These are phyloP conservation scores for Pissodes strobi DNA, from an alignment of 1,140 invertebrate genomes.

Conservation along the genomic window DNA sequence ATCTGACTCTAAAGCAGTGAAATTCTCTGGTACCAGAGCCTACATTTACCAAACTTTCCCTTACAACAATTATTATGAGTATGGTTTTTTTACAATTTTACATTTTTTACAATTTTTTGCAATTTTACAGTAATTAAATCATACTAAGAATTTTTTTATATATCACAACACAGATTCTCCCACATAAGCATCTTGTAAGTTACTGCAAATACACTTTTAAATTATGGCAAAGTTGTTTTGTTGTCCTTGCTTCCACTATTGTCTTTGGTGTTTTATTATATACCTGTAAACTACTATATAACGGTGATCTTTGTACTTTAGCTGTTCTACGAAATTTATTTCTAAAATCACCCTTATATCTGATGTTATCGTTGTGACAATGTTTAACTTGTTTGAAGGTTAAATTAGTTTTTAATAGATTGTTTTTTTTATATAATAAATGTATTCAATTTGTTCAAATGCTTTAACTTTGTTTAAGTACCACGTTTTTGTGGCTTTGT, in stretches of 20 bases:
- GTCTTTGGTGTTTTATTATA: background rate
- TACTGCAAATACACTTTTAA: background rate
- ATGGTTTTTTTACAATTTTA: too few relatives aligned
- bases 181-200: too few relatives aligned
- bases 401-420: background rate
- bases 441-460: background rate
- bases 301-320: background rate
- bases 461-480: background rate
- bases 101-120: too few relatives aligned
- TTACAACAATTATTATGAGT: too few relatives aligned
- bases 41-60: too few relatives aligned
- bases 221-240: background rate
- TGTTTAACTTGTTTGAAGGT: background rate
- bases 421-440: conserved; percentile 39
- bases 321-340: background rate
- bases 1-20: too few relatives aligned
- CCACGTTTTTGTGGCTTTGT: background rate
- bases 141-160: too few relatives aligned
- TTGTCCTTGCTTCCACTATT: background rate
- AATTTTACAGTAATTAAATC: too few relatives aligned
- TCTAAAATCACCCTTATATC: background rate
- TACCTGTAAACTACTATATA: background rate
- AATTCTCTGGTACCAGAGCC: too few relatives aligned
- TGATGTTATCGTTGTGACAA: background rate
- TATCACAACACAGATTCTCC: too few relatives aligned